These are phyloP conservation scores for Aplysia californica DNA, from an alignment of 1,140 invertebrate species.

Conservation along the genomic window DNA sequence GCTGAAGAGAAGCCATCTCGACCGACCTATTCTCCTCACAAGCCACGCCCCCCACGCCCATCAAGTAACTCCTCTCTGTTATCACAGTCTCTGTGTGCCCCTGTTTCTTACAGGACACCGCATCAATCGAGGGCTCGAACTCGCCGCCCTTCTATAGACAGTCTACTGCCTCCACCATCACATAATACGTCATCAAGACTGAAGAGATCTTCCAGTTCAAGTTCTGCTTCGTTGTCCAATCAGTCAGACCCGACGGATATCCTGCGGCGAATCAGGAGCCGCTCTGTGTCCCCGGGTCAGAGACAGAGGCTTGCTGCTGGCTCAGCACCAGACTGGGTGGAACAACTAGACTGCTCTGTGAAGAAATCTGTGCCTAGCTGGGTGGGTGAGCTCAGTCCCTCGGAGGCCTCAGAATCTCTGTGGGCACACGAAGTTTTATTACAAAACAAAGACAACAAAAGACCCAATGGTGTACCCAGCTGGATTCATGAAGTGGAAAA, in stretches of 20 bases:
- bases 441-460: neutral
- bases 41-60: slow-evolving; percentile 5
- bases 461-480: neutral
- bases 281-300: slow-evolving; percentile 37
- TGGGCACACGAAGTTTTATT: neutral
- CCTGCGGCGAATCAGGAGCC: slow-evolving; percentile 28
- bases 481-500: slow-evolving; percentile 9
- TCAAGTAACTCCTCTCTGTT: neutral
- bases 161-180: no score
- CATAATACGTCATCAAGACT: no score
- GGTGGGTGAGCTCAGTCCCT: slow-evolving; percentile 42
- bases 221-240: neutral
- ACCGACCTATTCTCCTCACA: slow-evolving; percentile 46
- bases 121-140: neutral
- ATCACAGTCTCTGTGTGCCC: neutral
- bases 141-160: no score
- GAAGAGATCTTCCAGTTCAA: neutral
- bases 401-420: slow-evolving; percentile 34
- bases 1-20: slow-evolving; percentile 11
- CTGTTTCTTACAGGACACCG: neutral
- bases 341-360: slow-evolving; percentile 33
- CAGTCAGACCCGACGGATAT: slow-evolving; percentile 6
- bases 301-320: slow-evolving; percentile 3
- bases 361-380: slow-evolving; percentile 44
- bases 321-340: slow-evolving; percentile 35